Evolutionary conservation across 2,888 invertebrate genomes (phyloP).

Genomic region (Chrysodeixis includens): DNA sequence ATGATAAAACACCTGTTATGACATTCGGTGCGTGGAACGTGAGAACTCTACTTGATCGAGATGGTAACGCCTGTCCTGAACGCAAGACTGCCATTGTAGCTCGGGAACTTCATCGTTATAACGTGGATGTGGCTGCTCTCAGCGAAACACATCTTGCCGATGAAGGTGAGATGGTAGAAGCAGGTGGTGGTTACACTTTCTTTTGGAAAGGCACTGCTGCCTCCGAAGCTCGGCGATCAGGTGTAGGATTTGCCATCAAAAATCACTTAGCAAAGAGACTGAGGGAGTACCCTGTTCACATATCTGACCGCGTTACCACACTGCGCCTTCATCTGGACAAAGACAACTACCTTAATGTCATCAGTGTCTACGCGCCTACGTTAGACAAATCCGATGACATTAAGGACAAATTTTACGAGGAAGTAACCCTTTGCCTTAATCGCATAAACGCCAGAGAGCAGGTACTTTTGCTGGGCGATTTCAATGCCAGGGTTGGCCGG

Average conservation of each 20-base stretch:
- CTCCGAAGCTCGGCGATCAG: slow-evolving; percentile 23
- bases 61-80: slow-evolving; percentile 43
- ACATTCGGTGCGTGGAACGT: slow-evolving; percentile 15
- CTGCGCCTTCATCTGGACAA: neutral
- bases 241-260: neutral
- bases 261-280: neutral
- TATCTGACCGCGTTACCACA: neutral
- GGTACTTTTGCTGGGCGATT: neutral
- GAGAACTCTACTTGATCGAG: slow-evolving; percentile 49
- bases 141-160: slow-evolving; percentile 50
- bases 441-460: neutral
- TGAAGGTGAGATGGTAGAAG: slow-evolving; percentile 47
- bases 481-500: slow-evolving; percentile 17
- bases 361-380: slow-evolving; percentile 59
- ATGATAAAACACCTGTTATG: neutral
- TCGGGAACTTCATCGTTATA: slow-evolving; percentile 48
- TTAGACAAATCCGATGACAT: slow-evolving; percentile 27
- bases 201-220: slow-evolving; percentile 45
- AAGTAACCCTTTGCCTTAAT: slow-evolving; percentile 22
- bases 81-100: slow-evolving; percentile 53
- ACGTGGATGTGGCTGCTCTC: slow-evolving; percentile 38
- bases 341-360: slow-evolving; percentile 19
- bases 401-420: slow-evolving; percentile 25
- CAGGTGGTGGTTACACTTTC: slow-evolving; percentile 41
- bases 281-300: neutral